Evolutionary conservation across 2,113 vertebrate genomes (phyloP), one percentile per base, ranked within the genome.

Genomic region (Phocoena phocoena): DNA sequence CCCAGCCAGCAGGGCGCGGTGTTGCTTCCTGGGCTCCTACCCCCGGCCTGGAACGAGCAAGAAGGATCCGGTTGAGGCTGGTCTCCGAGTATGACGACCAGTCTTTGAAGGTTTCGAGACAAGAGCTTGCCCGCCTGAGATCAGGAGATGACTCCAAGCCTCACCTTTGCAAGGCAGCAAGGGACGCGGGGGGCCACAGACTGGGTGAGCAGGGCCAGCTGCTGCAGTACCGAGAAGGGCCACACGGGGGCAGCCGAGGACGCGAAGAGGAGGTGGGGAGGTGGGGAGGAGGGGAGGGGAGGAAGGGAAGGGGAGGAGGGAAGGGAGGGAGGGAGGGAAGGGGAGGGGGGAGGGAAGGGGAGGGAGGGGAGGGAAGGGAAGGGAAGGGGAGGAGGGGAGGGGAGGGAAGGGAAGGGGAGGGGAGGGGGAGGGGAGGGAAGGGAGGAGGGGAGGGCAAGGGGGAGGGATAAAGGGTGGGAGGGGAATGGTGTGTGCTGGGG

Each of bases 111-210:
- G 41, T 71, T 84, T 95, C 73, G 38, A 70, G 82, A 67, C 26
- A 13, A 62, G n/a, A 44, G 25, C n/a, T 68, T 81, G n/a, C 2
- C 11, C 1, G 10, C 18, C 10, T 55, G 58, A 90, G 74, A 17
- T 26, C 26, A 25, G 55, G 28, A 68, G 38, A n/a, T 74, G 70
- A 58, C 77, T 91, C 47, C 55, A 33, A 0, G 17, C 47, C 68
- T 28, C 8, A 15, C 3, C 50, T 82, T 23, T n/a, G 63, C 68
- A 25, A 65, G 36, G 15, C 62, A 3, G 26, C 77, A 1, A 17
- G 7, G 26, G n/a, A 15, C 2, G 0, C 31, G 1, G 38, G 38
- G 38, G 65, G 20, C 38, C n/a, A 4, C n/a, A 0, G n/a, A 17
- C 38, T 50, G 18, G 47, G 53, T 13, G 13, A 4, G 14, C 31